Percentiles rank a stretch among this genome's conserved stretches.
Conservation (phyloP, 2,113 vertebrate genomes). For the Pholis gunnellus region DNA sequence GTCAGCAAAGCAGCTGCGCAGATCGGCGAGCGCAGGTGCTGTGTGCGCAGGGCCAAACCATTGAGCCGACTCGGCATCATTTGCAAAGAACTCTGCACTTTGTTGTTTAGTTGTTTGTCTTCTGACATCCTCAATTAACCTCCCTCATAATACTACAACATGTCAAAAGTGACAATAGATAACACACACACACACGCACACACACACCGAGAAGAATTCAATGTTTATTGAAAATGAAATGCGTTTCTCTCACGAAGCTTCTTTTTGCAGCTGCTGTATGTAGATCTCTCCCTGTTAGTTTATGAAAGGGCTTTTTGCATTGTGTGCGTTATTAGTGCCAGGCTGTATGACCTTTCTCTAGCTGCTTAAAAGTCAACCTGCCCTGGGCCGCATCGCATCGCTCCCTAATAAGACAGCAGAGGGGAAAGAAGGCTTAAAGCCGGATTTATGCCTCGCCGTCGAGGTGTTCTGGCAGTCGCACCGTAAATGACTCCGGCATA, state of each 20-base stretch:
- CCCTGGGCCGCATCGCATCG: conserved; percentile 45
- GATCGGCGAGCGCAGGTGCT: conserved; percentile 38
- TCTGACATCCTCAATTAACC: conserved; percentile 18
- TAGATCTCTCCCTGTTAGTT: not conserved
- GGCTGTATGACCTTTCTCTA: conserved; percentile 54
- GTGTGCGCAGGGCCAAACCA: conserved; percentile 5
- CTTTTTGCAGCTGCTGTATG: not conserved
- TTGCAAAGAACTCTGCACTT: conserved; percentile 24
- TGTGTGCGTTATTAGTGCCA: conserved; percentile 21
- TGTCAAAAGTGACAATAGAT: not conserved
- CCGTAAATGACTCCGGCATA: conserved; percentile 27
- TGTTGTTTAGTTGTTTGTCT: conserved; percentile 41
- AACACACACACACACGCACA: not conserved
- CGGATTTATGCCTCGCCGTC: conserved; percentile 50
- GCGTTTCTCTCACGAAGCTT: not conserved
- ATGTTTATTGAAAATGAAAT: not conserved
- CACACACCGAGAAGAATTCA: not conserved
- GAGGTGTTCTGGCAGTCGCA: conserved; percentile 38
- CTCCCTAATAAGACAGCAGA: conserved; percentile 52
- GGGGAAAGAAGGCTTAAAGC: conserved; percentile 46
- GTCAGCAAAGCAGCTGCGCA: conserved; percentile 37
- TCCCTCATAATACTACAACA: not conserved
- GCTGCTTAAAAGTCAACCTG: conserved; percentile 55
- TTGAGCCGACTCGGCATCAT: conserved; percentile 33
- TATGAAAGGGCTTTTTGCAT: not conserved